These are phyloP conservation scores for Actinemys pallida DNA, from an alignment of 2,113 vertebrate species.

Conservation along the genomic window DNA sequence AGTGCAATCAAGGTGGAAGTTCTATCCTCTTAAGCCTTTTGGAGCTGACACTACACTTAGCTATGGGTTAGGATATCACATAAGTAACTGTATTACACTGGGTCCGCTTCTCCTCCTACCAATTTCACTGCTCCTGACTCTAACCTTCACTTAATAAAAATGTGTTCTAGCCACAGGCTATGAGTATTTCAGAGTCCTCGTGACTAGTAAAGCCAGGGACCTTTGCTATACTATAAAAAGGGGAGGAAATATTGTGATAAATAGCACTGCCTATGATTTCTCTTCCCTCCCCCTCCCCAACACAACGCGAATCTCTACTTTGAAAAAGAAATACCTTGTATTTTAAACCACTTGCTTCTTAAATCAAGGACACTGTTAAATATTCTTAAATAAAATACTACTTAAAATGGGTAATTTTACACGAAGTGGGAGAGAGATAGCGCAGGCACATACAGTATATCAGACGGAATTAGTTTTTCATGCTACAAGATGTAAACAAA, in stretches of 20 bases:
- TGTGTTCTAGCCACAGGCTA: constrained; percentile 46
- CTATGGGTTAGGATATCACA: constrained; percentile 8
- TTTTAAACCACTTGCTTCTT: constrained; percentile 70
- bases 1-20: not conserved
- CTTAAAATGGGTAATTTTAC: constrained; percentile 76
- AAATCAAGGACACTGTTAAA: constrained; percentile 77
- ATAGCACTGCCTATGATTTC: not conserved
- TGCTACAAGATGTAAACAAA: constrained; percentile 83
- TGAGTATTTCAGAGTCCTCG: constrained; percentile 39
- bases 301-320: constrained; percentile 53
- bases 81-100: constrained; percentile 27
- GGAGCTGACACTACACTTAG: not conserved
- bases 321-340: constrained; percentile 48
- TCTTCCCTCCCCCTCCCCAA: not conserved
- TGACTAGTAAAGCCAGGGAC: constrained; percentile 19
- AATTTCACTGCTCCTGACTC: constrained; percentile 36
- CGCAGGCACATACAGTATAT: constrained; percentile 76
- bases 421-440: constrained; percentile 73
- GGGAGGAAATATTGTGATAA: constrained; percentile 42
- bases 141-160: constrained; percentile 71
- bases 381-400: constrained; percentile 81
- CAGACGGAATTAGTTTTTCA: constrained; percentile 82
- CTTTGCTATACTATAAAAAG: constrained; percentile 39
- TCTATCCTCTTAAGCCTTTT: not conserved
- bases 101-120: not conserved